Base-by-base conservation (phyloP, 2,113 vertebrate genomes). In the Echinops telfairi region DNA sequence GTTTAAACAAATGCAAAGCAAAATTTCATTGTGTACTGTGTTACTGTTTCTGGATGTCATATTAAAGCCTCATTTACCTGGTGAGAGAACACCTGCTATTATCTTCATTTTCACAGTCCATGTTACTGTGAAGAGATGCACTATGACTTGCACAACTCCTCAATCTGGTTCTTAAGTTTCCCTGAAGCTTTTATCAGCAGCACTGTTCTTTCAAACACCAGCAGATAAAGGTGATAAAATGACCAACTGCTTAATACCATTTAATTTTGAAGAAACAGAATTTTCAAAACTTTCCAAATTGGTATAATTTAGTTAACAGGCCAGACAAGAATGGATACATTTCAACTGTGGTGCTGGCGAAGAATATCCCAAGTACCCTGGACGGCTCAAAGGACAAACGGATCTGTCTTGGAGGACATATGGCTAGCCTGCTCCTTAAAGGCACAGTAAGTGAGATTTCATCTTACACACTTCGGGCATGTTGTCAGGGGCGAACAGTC, bases 191-290 rank as follows among this genome's bases (percentile, higher is more conserved):
- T 64, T 8, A 36, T 60, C 64, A 11, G 71, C 60, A 38, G 47
- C 68, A 82, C 15, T 66, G 58, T 93, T 43, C 53, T 80, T 89
- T 66, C 58, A 85, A 94, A 89, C 64, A 53, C 2, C 23, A 85
- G 58, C 22, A 58, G 66, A 66, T 33, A 89, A 58, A 75, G 15
- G 17, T 64, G 40, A 57, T 57, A 88, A 40, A 83, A 80, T 64
- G 31, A 87, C 14, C 27, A 83, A 53, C 33, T 70, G 16, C 15
- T 84, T 79, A 88, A 73, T 40, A 23, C 38, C 47, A 29, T 64
- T 31, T 15, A 71, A 4, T 71, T 66, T 14, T 29, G 20, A 17
- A 80, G 62, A 88, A 95, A 95, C 62, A 57, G n/a, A 31, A 75
- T 9, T 15, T 77, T 68, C 66, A 86, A 66, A 89, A 86, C 12